Evolutionary conservation across 2,888 invertebrate species (phyloP).

Genomic region (Drosophila aldrichi): DNA sequence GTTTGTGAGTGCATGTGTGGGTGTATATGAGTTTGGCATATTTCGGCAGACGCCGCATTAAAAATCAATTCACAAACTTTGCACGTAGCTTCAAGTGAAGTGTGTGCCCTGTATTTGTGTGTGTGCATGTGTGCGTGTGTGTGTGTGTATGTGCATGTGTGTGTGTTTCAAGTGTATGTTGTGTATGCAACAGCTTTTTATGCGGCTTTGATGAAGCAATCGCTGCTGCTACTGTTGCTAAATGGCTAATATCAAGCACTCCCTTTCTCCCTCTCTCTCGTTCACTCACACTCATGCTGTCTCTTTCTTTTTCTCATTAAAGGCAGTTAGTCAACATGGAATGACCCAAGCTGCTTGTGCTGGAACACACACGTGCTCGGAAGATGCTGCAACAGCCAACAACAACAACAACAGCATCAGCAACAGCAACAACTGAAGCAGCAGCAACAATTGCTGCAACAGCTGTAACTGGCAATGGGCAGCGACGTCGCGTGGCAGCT

Average conservation of each 20-base stretch:
- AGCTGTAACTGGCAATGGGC: constrained; percentile 52
- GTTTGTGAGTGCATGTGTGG: background rate
- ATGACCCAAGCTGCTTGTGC: constrained; percentile 56
- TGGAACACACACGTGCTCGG: constrained; percentile 40
- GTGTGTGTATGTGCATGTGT: constrained; percentile 12
- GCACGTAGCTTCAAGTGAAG: constrained; percentile 62
- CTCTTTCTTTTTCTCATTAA: constrained; percentile 1
- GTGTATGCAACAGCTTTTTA: constrained; percentile 25
- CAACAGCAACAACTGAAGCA: constrained; percentile 3
- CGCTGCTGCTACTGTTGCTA: constrained; percentile 5
- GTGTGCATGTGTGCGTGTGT: constrained; percentile 22
- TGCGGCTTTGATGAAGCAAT: constrained; percentile 42
- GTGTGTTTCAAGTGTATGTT: constrained; percentile 17
- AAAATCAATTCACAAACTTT: constrained; percentile 77
- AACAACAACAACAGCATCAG: constrained; percentile 13
- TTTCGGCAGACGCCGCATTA: constrained; percentile 68
- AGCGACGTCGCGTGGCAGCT: constrained; percentile 72
- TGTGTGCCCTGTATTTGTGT: constrained; percentile 25
- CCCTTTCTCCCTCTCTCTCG: background rate
- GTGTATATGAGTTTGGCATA: constrained; percentile 20
- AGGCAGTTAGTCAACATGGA: constrained; percentile 57
- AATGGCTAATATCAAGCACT: constrained; percentile 10
- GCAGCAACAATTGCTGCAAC: constrained; percentile 26
- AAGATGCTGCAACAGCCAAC: constrained; percentile 70
- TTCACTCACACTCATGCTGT: background rate